Percentiles rank a stretch among this genome's conserved stretches.
Conservation (phyloP, 2,113 vertebrate species). For the Gorsachius goisagi region DNA sequence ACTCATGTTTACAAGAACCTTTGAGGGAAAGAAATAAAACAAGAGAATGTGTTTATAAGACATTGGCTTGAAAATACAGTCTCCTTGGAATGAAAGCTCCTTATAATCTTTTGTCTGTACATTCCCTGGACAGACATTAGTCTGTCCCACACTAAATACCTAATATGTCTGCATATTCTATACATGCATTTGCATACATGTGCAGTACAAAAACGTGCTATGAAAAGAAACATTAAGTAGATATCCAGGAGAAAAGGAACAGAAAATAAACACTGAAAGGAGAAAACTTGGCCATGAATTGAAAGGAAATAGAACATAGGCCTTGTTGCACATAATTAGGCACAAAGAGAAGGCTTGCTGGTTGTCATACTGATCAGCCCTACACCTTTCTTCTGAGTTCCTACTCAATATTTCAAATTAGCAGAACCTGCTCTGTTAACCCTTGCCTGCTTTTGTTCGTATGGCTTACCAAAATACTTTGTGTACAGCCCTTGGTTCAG, state of each 20-base stretch:
- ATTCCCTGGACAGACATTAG: not conserved
- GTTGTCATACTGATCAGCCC: not conserved
- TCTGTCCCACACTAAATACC: not conserved
- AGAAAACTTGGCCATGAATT: not conserved
- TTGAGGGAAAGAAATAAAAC: conserved; percentile 11
- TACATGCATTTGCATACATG: not conserved
- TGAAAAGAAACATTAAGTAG: not conserved
- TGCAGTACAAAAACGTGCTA: not conserved
- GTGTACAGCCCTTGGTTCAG: not conserved
- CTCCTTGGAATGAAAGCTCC: not conserved
- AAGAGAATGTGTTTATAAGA: conserved; percentile 44
- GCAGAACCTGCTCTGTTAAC: not conserved
- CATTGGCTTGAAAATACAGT: conserved; percentile 8
- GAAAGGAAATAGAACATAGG: not conserved
- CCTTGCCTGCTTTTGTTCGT: not conserved
- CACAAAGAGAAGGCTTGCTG: not conserved
- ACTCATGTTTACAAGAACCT: not conserved
- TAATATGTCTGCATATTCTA: not conserved
- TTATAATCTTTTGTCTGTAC: conserved; percentile 4
- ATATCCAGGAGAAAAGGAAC: not conserved
- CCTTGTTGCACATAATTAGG: not conserved
- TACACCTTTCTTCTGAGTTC: not conserved
- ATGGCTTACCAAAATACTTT: not conserved
- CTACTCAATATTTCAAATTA: not conserved
- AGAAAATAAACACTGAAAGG: conserved; percentile 10